These are phyloP conservation scores for Lagorchestes hirsutus DNA, from an alignment of 2,797 vertebrate species.

Conservation along the genomic window DNA sequence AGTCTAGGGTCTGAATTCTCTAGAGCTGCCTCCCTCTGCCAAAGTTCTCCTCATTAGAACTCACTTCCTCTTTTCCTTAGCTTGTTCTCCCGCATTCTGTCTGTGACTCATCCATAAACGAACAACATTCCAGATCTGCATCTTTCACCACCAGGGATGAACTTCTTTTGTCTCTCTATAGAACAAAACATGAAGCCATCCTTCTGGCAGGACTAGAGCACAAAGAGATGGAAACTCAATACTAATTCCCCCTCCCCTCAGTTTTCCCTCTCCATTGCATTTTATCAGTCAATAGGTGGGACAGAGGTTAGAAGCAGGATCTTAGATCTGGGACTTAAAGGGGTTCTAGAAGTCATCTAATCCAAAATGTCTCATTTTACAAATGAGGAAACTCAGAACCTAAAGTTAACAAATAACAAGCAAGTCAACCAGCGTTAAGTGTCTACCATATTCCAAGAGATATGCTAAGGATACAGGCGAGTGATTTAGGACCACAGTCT, in stretches of 20 bases:
- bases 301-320: not conserved
- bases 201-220: not conserved
- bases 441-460: not conserved
- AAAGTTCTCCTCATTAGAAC: conserved; percentile 35
- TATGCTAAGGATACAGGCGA: not conserved
- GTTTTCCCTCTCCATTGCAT: not conserved
- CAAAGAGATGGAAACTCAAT: not conserved
- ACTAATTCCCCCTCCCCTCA: not conserved
- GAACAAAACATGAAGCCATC: not conserved
- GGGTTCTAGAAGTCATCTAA: not conserved
- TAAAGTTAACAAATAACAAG: not conserved
- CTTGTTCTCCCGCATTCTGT: not conserved
- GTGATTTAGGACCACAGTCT: not conserved
- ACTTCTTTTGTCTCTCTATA: not conserved
- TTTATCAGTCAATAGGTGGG: not conserved
- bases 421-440: not conserved
- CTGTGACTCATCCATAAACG: not conserved
- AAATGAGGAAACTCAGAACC: not conserved
- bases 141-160: not conserved
- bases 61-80: not conserved
- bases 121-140: not conserved
- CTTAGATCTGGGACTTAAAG: not conserved
- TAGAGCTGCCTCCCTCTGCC: not conserved
- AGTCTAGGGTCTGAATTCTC: conserved; percentile 15
- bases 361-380: not conserved